Evolutionary conservation across 2,113 vertebrate species (phyloP).

Genomic region (Rousettus leschenaultii): DNA sequence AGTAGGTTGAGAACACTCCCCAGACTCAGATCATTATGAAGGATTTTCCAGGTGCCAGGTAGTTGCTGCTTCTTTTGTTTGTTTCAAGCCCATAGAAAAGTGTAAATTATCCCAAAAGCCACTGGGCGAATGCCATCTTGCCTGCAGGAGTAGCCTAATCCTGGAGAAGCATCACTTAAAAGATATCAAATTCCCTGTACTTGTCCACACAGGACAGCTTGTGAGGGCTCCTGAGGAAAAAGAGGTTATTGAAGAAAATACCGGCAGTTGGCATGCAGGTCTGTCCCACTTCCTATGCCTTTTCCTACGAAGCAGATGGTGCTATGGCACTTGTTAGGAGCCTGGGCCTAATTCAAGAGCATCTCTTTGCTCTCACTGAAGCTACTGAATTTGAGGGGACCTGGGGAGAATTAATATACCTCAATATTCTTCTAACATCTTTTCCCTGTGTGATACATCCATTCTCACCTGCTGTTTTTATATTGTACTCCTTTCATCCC

Average conservation of each 20-base stretch:
- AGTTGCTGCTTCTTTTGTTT: neutral
- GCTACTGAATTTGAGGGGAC: slow-evolving; percentile 6
- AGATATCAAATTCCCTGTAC: slow-evolving; percentile 16
- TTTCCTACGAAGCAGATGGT: slow-evolving; percentile 66
- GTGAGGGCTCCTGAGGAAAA: slow-evolving; percentile 24
- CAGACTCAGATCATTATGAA: neutral
- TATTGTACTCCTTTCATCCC: slow-evolving; percentile 55
- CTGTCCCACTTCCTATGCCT: slow-evolving; percentile 34
- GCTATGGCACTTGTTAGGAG: slow-evolving; percentile 37
- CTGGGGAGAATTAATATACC: slow-evolving; percentile 69
- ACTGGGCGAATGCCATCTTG: neutral
- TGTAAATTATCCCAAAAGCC: slow-evolving; percentile 18
- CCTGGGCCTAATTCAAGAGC: slow-evolving; percentile 37
- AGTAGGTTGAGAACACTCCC: neutral
- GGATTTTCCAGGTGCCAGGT: neutral
- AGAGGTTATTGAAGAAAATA: neutral
- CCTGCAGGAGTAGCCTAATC: neutral
- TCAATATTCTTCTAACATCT: slow-evolving; percentile 61
- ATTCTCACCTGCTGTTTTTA: slow-evolving; percentile 61
- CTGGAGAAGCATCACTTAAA: neutral
- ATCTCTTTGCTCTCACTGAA: slow-evolving; percentile 11
- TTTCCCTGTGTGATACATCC: slow-evolving; percentile 55
- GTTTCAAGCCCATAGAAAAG: slow-evolving; percentile 20
- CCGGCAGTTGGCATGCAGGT: neutral
- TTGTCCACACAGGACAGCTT: slow-evolving; percentile 35